Percentiles rank a stretch among this genome's conserved stretches.
These are phyloP conservation scores for Idaea straminata DNA, from an alignment of 2,888 invertebrate species.

Conservation along the genomic window DNA sequence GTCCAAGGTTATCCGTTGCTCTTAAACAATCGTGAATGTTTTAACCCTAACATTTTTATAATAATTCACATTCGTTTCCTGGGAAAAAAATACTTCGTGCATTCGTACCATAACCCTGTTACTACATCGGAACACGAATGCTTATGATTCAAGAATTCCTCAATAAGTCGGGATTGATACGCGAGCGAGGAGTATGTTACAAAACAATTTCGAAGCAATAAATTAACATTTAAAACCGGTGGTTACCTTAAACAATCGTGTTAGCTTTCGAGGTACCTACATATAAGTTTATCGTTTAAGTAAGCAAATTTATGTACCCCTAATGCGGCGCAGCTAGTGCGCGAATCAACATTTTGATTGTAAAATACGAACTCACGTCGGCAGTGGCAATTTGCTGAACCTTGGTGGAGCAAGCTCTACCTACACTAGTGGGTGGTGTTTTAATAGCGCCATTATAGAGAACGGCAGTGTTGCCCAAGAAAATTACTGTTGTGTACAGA, in stretches of 20 bases:
- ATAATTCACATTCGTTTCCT: conserved; percentile 52
- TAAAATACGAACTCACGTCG: conserved; percentile 66
- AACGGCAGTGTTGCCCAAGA: conserved; percentile 68
- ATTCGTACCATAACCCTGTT: conserved; percentile 61
- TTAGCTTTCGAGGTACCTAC: conserved; percentile 47
- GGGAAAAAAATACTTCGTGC: conserved; percentile 63
- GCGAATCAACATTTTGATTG: conserved; percentile 76
- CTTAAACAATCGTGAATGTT: conserved; percentile 26
- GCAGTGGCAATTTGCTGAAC: conserved; percentile 69
- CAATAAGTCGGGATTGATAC: conserved; percentile 27
- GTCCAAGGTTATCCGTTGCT: conserved; percentile 60
- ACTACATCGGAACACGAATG: conserved; percentile 65
- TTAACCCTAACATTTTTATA: conserved; percentile 38
- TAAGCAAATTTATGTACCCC: conserved; percentile 68
- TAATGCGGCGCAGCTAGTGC: conserved; percentile 67
- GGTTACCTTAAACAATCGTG: conserved; percentile 58
- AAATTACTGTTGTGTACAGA: conserved; percentile 61
- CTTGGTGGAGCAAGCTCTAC: conserved; percentile 16
- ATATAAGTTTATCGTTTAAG: conserved; percentile 63
- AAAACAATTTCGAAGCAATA: conserved; percentile 46
- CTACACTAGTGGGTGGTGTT: conserved; percentile 74
- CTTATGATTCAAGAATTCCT: conserved; percentile 53
- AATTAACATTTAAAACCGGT: conserved; percentile 59
- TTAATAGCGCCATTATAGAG: conserved; percentile 73
- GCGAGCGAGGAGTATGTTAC: conserved; percentile 31